Conservation (phyloP, 2,113 vertebrate genomes). For the Stictonetta naevosa region DNA sequence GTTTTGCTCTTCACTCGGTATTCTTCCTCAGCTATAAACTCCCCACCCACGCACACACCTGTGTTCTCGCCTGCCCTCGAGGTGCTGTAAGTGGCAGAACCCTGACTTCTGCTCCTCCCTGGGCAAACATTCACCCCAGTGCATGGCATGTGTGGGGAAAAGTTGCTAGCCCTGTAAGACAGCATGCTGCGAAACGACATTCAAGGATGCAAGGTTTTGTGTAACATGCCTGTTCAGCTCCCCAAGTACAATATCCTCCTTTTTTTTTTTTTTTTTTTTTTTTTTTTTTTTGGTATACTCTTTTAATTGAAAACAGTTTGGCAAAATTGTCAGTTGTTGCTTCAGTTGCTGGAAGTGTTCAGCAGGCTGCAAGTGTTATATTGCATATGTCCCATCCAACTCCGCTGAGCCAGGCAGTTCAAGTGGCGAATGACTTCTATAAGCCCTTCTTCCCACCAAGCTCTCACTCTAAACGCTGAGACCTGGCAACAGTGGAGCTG, state of each 20-base stretch:
- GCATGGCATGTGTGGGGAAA: not conserved
- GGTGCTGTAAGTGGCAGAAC: not conserved
- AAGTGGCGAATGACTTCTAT: not conserved
- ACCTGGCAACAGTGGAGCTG: not conserved
- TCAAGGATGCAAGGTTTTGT: not conserved
- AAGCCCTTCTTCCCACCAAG: not conserved
- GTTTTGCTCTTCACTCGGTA: slow-evolving; percentile 45
- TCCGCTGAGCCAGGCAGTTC: not conserved
- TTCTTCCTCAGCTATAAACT: slow-evolving; percentile 28
- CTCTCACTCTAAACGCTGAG: not conserved
- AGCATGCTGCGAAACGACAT: not conserved
- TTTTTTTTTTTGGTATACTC: not conserved
- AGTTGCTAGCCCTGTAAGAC: not conserved
- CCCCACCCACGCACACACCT: slow-evolving; percentile 55
- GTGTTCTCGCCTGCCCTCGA: not conserved
- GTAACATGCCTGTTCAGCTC: not conserved
- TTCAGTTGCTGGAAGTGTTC: not conserved
- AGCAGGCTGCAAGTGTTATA: not conserved
- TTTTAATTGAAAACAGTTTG: not conserved
- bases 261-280: not conserved
- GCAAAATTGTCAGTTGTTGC: not conserved
- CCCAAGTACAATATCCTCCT: not conserved
- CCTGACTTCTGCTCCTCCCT: not conserved
- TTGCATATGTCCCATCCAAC: not conserved
- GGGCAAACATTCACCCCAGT: not conserved